Base-by-base conservation (phyloP, 35 echinoderm and acorn worm species). In the Stichopus chloronotus region DNA sequence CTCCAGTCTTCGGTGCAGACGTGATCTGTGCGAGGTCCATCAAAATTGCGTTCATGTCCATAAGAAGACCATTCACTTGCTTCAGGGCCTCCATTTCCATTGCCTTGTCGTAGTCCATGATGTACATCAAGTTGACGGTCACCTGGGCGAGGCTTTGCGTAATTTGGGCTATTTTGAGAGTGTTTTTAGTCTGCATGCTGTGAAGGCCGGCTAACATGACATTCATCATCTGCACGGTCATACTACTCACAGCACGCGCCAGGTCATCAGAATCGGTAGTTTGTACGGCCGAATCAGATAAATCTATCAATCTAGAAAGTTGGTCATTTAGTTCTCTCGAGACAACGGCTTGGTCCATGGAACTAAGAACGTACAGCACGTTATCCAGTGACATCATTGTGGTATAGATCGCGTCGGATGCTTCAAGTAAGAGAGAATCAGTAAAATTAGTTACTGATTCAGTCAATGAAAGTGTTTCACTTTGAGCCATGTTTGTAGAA, bases 211-310 rank as follows among this genome's bases (percentile, higher is more conserved):
- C 78, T 13, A 93, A 22, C 84, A 96, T 88, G 56, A 96, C 76
- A 56, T 95, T 95, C 84, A 95, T 83, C 65, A 95, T 56, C 52
- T 95, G 92, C 56, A 93, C 94, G 60, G 92, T 95, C 86, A 95
- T 93, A 5, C 57, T 21, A 52, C 81, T 86, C 25, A 85, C 78
- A n/a, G 63, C 86, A 12, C 86, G 72, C 14, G 56, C 83, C 25
- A 93, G 87, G 12, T 93, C 55, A 52, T 25, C 19, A 4, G 90
- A 43, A 72, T 79, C 72, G 5, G 0, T 14, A 7, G 90, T 91
- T 56, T 10, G 3, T 2, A 1, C 53, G 2, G 90, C 56, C 19
- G 11, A 52, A 4, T 52, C 63, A 6, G 71, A 77, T 91, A 91
- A 53, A 25, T 7, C 3, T 19, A 91, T 91, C 5, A 91, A 13